Conservation (phyloP, 2,113 vertebrate species). For the Zosterops japonicus region DNA sequence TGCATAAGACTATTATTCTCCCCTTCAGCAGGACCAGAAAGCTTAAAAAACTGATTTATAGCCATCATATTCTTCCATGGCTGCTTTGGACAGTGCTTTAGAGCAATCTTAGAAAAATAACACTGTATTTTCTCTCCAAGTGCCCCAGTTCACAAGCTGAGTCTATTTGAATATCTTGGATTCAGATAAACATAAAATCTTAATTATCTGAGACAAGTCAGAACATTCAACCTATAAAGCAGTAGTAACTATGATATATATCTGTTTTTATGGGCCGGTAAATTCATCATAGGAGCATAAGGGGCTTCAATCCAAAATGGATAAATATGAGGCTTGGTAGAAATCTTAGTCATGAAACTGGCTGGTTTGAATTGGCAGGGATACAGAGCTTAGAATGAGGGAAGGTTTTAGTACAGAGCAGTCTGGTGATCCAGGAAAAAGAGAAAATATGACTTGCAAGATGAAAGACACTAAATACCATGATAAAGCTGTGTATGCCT, state of each 20-base stretch:
- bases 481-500: neutral
- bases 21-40: neutral
- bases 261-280: neutral
- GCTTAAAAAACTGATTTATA: neutral
- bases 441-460: neutral
- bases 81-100: neutral
- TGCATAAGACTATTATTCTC: neutral
- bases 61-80: neutral
- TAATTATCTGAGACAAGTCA: neutral
- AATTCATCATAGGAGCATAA: neutral
- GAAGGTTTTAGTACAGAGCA: neutral
- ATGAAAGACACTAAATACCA: neutral
- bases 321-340: neutral
- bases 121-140: neutral
- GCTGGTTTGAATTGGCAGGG: neutral
- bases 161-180: neutral
- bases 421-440: neutral
- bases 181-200: neutral
- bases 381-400: neutral
- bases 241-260: rapidly evolving
- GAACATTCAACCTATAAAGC: neutral
- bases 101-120: neutral
- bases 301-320: neutral
- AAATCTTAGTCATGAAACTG: neutral
- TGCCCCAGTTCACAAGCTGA: neutral